phyloP scores from a whole-genome alignment of 2,888 invertebrate species.

The Xestia ashworthii region DNA sequence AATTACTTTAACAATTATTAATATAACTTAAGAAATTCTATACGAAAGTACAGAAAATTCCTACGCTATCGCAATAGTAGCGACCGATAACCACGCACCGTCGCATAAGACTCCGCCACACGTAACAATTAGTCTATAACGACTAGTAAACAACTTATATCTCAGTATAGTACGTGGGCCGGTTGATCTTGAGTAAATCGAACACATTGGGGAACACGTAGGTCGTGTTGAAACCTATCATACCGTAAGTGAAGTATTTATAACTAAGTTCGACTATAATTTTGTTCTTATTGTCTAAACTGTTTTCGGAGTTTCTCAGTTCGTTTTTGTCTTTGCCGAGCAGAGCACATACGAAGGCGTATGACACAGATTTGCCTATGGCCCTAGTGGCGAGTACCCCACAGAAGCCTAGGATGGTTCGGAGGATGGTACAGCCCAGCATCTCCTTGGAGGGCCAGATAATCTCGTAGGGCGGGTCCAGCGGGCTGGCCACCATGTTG shows the following conservation, averaged over 20 bases:
- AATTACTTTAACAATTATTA: neutral
- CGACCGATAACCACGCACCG: conserved; percentile 8
- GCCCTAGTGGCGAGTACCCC: conserved; percentile 93
- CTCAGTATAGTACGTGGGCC: conserved; percentile 96
- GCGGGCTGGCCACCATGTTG: conserved; percentile 91
- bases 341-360: conserved; percentile 93
- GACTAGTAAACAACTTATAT: conserved; percentile 87
- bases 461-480: conserved; percentile 93
- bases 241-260: conserved; percentile 95
- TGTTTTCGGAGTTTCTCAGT: conserved; percentile 92
- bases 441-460: conserved; percentile 95
- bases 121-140: conserved; percentile 19
- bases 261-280: conserved; percentile 95
- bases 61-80: conserved; percentile 13
- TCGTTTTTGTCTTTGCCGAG: conserved; percentile 92
- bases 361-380: conserved; percentile 93
- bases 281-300: conserved; percentile 93
- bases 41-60: conserved; percentile 5
- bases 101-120: conserved; percentile 18
- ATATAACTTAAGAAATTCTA: neutral
- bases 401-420: conserved; percentile 94
- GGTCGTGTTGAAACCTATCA: conserved; percentile 95
- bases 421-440: conserved; percentile 92
- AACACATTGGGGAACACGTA: conserved; percentile 95
- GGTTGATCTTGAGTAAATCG: conserved; percentile 93